Conservation (phyloP, 2,113 vertebrate genomes). For the Plecturocebus donacophilus region DNA sequence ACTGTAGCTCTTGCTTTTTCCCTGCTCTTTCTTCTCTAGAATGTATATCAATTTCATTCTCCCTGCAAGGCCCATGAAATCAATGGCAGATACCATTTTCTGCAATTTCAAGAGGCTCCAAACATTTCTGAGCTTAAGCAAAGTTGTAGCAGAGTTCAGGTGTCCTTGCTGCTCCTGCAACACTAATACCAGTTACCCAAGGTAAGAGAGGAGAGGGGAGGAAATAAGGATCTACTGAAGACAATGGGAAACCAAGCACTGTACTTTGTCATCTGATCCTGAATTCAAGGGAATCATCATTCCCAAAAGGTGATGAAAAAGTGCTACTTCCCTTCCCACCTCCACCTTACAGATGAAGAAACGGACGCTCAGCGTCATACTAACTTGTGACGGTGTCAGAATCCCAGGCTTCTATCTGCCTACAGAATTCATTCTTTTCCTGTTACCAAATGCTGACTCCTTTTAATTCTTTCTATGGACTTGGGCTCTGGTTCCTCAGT, state of each 20-base stretch:
- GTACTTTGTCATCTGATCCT: background rate
- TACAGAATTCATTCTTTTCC: background rate
- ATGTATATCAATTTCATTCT: background rate
- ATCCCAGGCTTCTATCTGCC: background rate
- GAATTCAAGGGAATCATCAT: background rate
- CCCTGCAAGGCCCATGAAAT: background rate
- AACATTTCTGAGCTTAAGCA: background rate
- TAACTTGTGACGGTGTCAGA: background rate
- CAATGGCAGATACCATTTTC: background rate
- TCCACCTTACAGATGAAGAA: background rate
- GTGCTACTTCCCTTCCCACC: background rate
- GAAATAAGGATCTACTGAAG: background rate
- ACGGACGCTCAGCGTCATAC: background rate
- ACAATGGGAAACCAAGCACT: background rate
- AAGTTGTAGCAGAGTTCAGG: background rate
- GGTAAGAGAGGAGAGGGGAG: background rate
- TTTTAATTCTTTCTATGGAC: background rate
- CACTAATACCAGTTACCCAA: background rate
- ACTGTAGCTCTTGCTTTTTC: background rate
- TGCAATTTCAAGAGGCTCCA: background rate
- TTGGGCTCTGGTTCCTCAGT: background rate
- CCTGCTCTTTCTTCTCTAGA: background rate
- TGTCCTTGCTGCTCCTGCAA: background rate
- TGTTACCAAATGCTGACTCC: background rate
- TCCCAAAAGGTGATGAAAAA: background rate